Evolutionary conservation across 2,113 vertebrate species (phyloP), one percentile per base, ranked within the genome.

Genomic region (Menura novaehollandiae): DNA sequence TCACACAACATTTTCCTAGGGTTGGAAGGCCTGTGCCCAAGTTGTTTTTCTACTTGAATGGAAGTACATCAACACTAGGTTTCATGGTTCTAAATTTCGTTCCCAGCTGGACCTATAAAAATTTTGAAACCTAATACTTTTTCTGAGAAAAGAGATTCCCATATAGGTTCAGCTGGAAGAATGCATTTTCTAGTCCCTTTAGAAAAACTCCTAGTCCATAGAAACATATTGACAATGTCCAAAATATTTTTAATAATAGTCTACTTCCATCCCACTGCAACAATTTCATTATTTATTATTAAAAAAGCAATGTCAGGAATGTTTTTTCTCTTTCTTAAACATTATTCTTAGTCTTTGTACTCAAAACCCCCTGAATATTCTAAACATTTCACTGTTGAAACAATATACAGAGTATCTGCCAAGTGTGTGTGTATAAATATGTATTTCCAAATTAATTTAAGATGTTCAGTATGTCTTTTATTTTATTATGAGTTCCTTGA

Each of bases 371-470:
- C 28, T 30, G 1, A 41, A 1, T 51, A 9, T 77, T 44, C 58
- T 55, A 43, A 32, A 37, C 3, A 32, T 58, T 69, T 73, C 32
- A 41, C 21, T 47, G 19, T 32, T 88, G 58, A 68, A 83, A 79
- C 7, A 76, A 7, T 39, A 44, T 58, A 15, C 18, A 52, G 37
- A 53, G 15, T 64, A 66, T 79, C 35, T 87, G 52, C 52, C 60
- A 78, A 68, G 20, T 33, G 17, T 75, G 13, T 84, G 15, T 67
- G 6, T 35, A 59, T 59, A 91, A 88, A 67, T 71, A 77, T 8
- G 3, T 66, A 60, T 72, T 72, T 77, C 10, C 46, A 75, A 93
- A 72, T 75, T 66, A 81, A 89, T 59, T 85, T 72, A 81, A 63
- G 19, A 53, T 78, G 39, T 71, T 80, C 39, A 41, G 6, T 71